A percentile compares a stretch with the other conserved stretches of the same genome.
These are phyloP conservation scores for Collichthys lucidus DNA, from an alignment of 2,113 vertebrate genomes.

Conservation along the genomic window DNA sequence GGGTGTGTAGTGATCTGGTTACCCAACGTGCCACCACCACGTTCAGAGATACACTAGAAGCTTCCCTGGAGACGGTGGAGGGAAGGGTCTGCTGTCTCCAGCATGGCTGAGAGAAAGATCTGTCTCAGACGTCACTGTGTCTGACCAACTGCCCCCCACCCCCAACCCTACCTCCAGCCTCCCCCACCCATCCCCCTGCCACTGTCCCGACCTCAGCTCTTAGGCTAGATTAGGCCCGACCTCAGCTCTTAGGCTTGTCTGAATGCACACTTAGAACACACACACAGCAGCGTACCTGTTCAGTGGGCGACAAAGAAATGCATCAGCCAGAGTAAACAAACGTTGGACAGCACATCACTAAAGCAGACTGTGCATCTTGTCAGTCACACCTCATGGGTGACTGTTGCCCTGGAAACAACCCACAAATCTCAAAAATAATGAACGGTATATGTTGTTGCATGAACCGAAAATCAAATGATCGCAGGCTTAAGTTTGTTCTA, in stretches of 20 bases:
- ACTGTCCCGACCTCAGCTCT: not conserved
- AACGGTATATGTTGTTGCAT: too few relatives aligned
- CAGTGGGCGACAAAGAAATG: not conserved
- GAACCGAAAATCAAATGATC: not conserved
- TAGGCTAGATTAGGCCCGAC: not conserved
- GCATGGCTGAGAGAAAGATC: constrained; percentile 77
- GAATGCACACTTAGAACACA: not conserved
- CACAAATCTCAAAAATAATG: not conserved
- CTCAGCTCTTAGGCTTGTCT: not conserved
- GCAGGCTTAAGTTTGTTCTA: too few relatives aligned
- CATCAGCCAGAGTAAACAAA: not conserved
- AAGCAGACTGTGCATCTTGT: not conserved
- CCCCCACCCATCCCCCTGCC: not conserved
- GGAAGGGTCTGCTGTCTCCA: constrained; percentile 85
- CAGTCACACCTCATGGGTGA: not conserved
- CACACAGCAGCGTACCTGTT: not conserved
- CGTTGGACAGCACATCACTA: not conserved
- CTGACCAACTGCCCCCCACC: constrained; percentile 71
- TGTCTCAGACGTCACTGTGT: constrained; percentile 87
- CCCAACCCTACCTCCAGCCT: too few relatives aligned
- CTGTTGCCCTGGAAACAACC: not conserved
- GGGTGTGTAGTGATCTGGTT: constrained; percentile 86
- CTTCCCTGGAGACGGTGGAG: constrained; percentile 82
- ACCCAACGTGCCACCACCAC: constrained; percentile 82
- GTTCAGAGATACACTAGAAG: constrained; percentile 85